Conservation (phyloP, 23 tunicate species). For the Halocynthia aurantium region DNA sequence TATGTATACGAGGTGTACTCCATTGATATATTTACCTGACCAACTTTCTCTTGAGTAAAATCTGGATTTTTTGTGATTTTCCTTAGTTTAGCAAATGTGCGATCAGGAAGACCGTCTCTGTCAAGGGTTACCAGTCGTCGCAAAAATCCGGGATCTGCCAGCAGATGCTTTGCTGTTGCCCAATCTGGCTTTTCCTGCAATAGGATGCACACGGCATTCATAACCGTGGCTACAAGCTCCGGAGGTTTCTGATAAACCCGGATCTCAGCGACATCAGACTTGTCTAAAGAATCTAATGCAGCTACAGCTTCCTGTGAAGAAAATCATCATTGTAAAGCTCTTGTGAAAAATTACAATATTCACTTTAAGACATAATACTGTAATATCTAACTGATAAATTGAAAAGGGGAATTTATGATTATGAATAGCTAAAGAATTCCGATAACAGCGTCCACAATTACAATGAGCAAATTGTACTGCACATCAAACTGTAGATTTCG, state of each 20-base stretch:
- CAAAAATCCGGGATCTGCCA: conserved; percentile 73
- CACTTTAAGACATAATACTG: no score
- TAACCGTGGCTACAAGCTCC: conserved; percentile 72
- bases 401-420: no score
- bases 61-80: conserved; percentile 63
- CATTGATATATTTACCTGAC: conserved; percentile 30
- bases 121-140: conserved; percentile 64
- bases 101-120: conserved; percentile 75
- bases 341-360: neutral
- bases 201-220: conserved; percentile 90
- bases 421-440: no score
- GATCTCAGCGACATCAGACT: conserved; percentile 81
- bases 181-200: conserved; percentile 59
- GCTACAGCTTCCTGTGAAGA: conserved; percentile 61
- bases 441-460: no score
- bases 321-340: neutral
- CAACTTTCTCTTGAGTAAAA: conserved; percentile 64
- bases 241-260: conserved; percentile 85
- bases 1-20: neutral
- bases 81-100: conserved; percentile 51
- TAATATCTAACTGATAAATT: no score
- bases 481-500: no score
- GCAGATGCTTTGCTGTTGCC: conserved; percentile 62
- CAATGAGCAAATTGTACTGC: no score
- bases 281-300: conserved; percentile 79